Percentiles rank a stretch among this genome's conserved stretches.
Conservation (phyloP, 2,888 invertebrate species). For the Mimas tiliae region DNA sequence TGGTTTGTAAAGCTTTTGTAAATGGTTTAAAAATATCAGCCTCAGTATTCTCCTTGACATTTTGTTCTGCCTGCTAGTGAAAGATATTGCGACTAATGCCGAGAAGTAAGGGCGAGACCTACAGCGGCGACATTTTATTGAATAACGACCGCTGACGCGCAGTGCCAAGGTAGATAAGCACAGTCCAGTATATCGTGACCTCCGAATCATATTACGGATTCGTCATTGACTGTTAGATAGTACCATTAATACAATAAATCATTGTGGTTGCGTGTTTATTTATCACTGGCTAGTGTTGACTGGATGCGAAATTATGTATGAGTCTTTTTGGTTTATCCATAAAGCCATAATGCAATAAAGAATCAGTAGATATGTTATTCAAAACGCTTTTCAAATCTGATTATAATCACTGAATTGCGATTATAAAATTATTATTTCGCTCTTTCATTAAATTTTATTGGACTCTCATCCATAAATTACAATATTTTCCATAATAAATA, state of each 20-base stretch:
- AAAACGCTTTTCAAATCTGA: neutral
- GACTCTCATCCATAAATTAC: no score
- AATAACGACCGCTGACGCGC: slow-evolving; percentile 65
- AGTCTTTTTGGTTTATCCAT: neutral
- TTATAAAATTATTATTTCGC: neutral
- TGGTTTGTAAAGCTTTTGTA: neutral
- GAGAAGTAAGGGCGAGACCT: slow-evolving; percentile 51
- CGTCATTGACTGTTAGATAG: slow-evolving; percentile 21
- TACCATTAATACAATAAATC: slow-evolving; percentile 21
- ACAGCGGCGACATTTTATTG: slow-evolving; percentile 66
- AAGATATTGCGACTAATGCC: slow-evolving; percentile 56
- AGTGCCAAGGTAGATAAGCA: slow-evolving; percentile 64
- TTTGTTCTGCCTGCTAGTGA: slow-evolving; percentile 45
- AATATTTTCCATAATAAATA: no score
- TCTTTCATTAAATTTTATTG: neutral
- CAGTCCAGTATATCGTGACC: slow-evolving; percentile 45
- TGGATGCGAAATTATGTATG: neutral
- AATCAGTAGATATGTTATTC: neutral
- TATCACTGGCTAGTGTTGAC: slow-evolving; percentile 9
- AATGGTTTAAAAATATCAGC: neutral
- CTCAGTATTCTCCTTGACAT: slow-evolving; percentile 23
- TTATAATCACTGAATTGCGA: neutral
- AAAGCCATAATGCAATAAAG: neutral
- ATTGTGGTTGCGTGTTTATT: slow-evolving; percentile 13
- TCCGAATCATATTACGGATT: slow-evolving; percentile 27